Evolutionary conservation across 2,113 vertebrate species (phyloP), one percentile per base, ranked within the genome.

Genomic region (Probosciger aterrimus): DNA sequence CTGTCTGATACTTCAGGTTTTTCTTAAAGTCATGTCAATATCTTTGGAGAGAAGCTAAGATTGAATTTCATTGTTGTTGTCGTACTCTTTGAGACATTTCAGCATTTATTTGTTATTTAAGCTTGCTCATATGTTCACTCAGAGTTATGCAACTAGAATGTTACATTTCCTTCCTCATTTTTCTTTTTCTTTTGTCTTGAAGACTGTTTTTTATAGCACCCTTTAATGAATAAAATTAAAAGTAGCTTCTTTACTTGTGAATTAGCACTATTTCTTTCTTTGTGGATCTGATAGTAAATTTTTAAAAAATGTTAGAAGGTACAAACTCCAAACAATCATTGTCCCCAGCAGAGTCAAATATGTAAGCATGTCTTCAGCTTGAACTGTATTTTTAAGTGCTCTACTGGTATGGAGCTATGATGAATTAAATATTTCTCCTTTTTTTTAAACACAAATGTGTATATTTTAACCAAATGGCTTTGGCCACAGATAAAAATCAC

Each of bases 401-500:
- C 37, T 82, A 24, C 20, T 79, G 63, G 68, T 77, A 75, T 7
- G 30, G 10, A 87, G 7, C 65, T 17, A 41, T 65, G 37, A 82
- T 80, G 31, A 70, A 78, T 91, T 63, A 88, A 92, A 68, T 77
- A 43, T 81, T 70, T 93, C 4, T 53, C 5, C 1, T 20, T 24
- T 8, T 17, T 50, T 59, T 71, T 33, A 2, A 30, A 82, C 35
- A 62, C 46, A 85, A 53, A 59, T 37, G 4, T 69, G 49, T 64
- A 73, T 53, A 53, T 88, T 90, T 93, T 83, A 70, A 74, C 37
- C 25, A 81, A 94, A 90, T 92, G 37, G n/a, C 19, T 92, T 89
- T 91, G 81, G 35, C 69, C 47, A 91, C 69, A 92, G 81, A 94
- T 80, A 86, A 88, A 90, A 90, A 67, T 75, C 69, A 75, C 70